These are phyloP conservation scores for Oscheius onirici DNA, from an alignment of 2,888 invertebrate genomes.

Conservation along the genomic window DNA sequence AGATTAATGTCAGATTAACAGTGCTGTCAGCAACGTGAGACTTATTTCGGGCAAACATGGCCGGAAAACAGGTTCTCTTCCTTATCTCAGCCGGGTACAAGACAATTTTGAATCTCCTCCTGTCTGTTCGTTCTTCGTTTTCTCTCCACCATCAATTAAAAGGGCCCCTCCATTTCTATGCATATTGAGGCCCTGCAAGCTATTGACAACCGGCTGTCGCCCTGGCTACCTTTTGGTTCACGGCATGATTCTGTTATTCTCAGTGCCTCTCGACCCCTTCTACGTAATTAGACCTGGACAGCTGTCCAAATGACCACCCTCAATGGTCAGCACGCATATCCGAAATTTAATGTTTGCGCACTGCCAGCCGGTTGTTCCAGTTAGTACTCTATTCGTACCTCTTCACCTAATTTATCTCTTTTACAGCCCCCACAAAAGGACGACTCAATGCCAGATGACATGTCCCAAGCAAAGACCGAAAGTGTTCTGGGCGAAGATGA, in stretches of 20 bases:
- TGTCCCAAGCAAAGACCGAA: constrained; percentile 25
- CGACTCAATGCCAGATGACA: constrained; percentile 45
- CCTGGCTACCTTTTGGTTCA: constrained; percentile 14
- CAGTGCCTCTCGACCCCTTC: constrained; percentile 16
- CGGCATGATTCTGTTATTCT: not conserved
- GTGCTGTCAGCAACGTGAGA: not conserved
- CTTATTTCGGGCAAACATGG: not conserved
- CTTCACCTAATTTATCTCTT: not conserved
- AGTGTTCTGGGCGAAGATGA: constrained; percentile 51
- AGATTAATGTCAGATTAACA: not conserved
- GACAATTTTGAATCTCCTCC: constrained; percentile 3
- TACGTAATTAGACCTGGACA: constrained; percentile 31
- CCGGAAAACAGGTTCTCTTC: not conserved
- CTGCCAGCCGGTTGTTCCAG: constrained; percentile 6
- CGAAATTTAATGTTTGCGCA: constrained; percentile 20
- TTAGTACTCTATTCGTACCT: not conserved
- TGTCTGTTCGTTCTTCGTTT: no score
- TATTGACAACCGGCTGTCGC: constrained; percentile 29
- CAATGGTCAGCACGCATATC: constrained; percentile 20
- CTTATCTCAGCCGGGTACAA: constrained; percentile 1
- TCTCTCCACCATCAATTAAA: constrained; percentile 5
- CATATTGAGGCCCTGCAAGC: constrained; percentile 2
- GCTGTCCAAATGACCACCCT: constrained; percentile 28
- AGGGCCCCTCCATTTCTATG: constrained; percentile 8
- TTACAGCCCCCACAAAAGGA: constrained; percentile 60